A percentile compares a stretch with the other conserved stretches of the same genome.
Conservation (phyloP, 2,797 vertebrate species). For the Pangasius sanitwongsei region DNA sequence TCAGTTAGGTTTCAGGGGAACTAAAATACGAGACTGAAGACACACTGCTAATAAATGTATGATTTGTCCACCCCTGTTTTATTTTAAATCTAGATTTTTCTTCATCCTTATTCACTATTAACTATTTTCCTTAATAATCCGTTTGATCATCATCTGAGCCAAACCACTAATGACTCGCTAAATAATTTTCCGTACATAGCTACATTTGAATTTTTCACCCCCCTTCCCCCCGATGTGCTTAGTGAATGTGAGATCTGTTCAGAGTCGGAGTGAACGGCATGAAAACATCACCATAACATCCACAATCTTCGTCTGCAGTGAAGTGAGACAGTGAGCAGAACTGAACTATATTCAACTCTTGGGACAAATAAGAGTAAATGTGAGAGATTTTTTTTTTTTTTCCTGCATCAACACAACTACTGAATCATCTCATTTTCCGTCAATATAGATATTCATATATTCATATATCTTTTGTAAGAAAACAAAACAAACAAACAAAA, state of each 20-base stretch:
- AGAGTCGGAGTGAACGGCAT: not conserved
- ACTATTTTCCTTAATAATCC: not conserved
- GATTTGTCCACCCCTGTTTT: not conserved
- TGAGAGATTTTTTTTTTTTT: not conserved
- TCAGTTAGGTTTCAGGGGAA: not conserved
- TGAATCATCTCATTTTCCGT: constrained; percentile 56
- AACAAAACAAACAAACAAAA: constrained; percentile 30
- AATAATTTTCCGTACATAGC: not conserved
- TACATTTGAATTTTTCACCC: not conserved
- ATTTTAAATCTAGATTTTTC: not conserved
- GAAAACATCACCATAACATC: not conserved
- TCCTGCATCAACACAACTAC: not conserved
- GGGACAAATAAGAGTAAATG: not conserved
- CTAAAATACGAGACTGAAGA: not conserved
- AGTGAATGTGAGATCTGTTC: not conserved
- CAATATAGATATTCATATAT: constrained; percentile 69
- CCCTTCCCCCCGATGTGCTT: not conserved
- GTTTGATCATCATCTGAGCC: not conserved
- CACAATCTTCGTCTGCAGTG: not conserved
- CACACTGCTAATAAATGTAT: not conserved
- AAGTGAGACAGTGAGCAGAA: not conserved
- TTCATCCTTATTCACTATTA: not conserved
- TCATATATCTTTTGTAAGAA: constrained; percentile 60
- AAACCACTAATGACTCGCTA: not conserved
- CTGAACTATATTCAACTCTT: not conserved